Evolutionary conservation across 2,797 vertebrate species (phyloP), one percentile per base, ranked within the genome.

Genomic region (Phrynocephalus vlangalii): DNA sequence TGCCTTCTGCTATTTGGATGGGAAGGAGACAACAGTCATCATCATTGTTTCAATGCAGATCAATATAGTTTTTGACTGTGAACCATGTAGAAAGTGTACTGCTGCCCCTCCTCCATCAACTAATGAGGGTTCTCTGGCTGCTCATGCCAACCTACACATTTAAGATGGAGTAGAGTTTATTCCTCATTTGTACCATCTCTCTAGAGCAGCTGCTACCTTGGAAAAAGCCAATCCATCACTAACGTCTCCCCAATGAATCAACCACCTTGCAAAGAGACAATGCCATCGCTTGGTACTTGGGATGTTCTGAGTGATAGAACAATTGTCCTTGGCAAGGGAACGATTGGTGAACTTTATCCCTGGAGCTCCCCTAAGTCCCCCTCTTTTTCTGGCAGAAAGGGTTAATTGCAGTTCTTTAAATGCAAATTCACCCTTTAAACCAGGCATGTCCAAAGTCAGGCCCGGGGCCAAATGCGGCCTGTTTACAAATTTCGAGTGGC

Each of bases 221-320:
- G 72, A 82, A 87, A 87, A 87, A 77, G 72, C 60, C n/a, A 52
- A 87, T 77, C 72, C 80, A 87, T 77, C 80, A 83, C 63, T 56
- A 68, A 56, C 76, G 63, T 20, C 80, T 82, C 73, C 80, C 80
- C 82, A 38, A 80, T 83, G 86, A 83, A 82, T 83, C 80, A 87
- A 56, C 60, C 52, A 80, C 72, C 86, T 76, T 30, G 56, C 56
- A 76, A 82, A 73, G 38, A 67, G 71, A 73, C 10, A 82, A 67
- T 82, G 82, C 71, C 71, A 87, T 82, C 86, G 75, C 60, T 82
- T 76, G 86, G 20, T 50, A 50, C 56, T 67, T 72, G 38, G 67
- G 67, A 87, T 28, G 79, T 82, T 87, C n/a, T 83, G 72, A 87
- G 80, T 77, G 86, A 68, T 67, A 52, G 48, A 83, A 70, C 26